A percentile compares a stretch with the other conserved stretches of the same genome.
These are phyloP conservation scores for Hypomecis atomaria DNA, from an alignment of 2,888 invertebrate species.

Conservation along the genomic window DNA sequence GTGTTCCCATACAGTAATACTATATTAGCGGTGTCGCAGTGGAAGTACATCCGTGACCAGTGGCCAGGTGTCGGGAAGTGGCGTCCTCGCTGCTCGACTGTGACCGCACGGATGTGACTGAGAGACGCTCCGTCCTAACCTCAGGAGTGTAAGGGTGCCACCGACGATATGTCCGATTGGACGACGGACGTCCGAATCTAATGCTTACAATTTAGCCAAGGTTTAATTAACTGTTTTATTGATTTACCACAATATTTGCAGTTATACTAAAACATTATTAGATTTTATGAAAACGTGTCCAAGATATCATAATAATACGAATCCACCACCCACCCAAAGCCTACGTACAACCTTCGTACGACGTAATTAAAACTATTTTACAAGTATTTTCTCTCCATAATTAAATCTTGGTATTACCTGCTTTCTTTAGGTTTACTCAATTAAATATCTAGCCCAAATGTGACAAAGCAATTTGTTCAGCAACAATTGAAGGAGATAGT, in stretches of 20 bases:
- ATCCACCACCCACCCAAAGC: not conserved
- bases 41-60: constrained; percentile 63
- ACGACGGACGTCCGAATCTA: too few species aligned
- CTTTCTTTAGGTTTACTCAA: constrained; percentile 20
- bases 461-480: constrained; percentile 12
- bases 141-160: constrained; percentile 6
- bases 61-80: constrained; percentile 68
- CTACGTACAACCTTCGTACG: not conserved
- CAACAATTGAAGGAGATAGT: constrained; percentile 1
- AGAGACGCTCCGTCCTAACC: constrained; percentile 1
- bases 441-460: constrained; percentile 8
- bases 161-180: too few species aligned
- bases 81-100: constrained; percentile 60
- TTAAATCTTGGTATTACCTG: constrained; percentile 5
- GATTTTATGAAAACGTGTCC: too few species aligned
- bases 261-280: too few species aligned
- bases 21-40: constrained; percentile 36
- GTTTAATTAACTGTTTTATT: too few species aligned
- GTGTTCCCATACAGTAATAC: constrained; percentile 15
- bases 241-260: too few species aligned
- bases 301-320: not conserved
- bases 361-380: not conserved
- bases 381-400: not conserved
- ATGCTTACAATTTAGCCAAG: too few species aligned
- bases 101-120: constrained; percentile 29